Percentiles rank a stretch among this genome's conserved stretches.
Evolutionary conservation across 2,113 vertebrate genomes (phyloP).

Genomic region (Archocentrus centrarchus): DNA sequence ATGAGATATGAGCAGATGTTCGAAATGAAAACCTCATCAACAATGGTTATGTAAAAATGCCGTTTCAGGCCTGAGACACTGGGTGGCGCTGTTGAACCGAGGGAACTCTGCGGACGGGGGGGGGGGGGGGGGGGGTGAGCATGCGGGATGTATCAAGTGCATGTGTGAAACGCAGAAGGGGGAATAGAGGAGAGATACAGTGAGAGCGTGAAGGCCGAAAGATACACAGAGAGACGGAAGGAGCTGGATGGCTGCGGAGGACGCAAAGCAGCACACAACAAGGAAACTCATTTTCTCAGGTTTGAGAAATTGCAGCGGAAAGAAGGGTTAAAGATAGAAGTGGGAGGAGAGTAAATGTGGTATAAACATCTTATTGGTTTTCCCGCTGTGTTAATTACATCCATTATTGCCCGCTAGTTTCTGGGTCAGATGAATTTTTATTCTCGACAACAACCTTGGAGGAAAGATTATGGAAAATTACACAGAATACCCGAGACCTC

Average conservation of each 20-base stretch:
- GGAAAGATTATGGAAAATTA: constrained; percentile 57
- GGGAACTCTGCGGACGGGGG: too few relatives aligned
- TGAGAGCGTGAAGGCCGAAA: constrained; percentile 2
- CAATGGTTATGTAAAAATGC: constrained; percentile 55
- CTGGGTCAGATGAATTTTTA: constrained; percentile 62
- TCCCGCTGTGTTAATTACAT: constrained; percentile 67
- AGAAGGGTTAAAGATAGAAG: constrained; percentile 18
- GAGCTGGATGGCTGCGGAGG: neutral
- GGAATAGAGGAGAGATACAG: constrained; percentile 18
- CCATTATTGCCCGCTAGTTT: constrained; percentile 63
- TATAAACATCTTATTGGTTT: constrained; percentile 53
- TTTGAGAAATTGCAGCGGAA: constrained; percentile 11
- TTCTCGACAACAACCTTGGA: constrained; percentile 47
- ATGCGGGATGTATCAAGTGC: neutral
- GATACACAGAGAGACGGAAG: constrained; percentile 20
- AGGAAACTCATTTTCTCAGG: neutral
- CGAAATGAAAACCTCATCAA: constrained; percentile 70
- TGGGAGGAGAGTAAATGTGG: constrained; percentile 28
- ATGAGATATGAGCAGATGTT: constrained; percentile 72
- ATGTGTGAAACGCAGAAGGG: constrained; percentile 5
- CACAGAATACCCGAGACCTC: constrained; percentile 26
- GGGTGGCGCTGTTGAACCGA: constrained; percentile 72
- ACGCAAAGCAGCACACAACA: neutral
- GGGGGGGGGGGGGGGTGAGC: neutral
- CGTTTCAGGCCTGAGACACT: neutral